These are phyloP conservation scores for Chirona hameri DNA, from an alignment of 2,888 invertebrate species.

Conservation along the genomic window DNA sequence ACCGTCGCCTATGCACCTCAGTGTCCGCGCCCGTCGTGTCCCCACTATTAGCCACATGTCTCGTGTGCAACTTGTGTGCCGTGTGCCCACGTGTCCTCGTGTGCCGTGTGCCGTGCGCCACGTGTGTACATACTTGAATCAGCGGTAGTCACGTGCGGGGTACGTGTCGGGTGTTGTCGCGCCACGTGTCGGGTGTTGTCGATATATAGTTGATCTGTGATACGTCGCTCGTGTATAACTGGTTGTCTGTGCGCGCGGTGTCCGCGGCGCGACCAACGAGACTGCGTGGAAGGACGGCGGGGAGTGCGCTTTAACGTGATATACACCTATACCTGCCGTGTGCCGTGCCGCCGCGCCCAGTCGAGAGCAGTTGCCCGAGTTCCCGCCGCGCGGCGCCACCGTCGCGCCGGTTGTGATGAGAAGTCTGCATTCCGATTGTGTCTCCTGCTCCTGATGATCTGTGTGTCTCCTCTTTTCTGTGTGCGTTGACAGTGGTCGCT, in stretches of 20 bases:
- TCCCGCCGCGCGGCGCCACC: too few species aligned
- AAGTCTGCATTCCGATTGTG: neutral
- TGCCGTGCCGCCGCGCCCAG: too few species aligned
- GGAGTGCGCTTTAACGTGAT: conserved; percentile 11
- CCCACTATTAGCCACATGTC: too few species aligned
- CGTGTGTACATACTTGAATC: too few species aligned
- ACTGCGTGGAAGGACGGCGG: neutral
- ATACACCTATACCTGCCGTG: neutral
- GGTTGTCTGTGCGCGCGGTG: neutral
- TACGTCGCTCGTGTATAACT: neutral
- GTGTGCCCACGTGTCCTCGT: too few species aligned
- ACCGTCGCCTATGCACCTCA: neutral
- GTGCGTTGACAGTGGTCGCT: too few species aligned
- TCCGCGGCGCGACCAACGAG: neutral
- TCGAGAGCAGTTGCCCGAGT: neutral
- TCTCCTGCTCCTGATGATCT: too few species aligned
- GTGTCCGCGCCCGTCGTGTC: too few species aligned
- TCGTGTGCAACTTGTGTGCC: too few species aligned
- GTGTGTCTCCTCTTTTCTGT: too few species aligned
- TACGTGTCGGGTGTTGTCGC: neutral
- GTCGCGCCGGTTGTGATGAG: neutral
- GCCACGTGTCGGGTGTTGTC: neutral
- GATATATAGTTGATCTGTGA: conserved; percentile 13
- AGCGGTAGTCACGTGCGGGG: too few species aligned
- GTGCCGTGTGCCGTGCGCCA: too few species aligned